phyloP scores from a whole-genome alignment of 2,888 invertebrate genomes.

The Microchrysa polita region DNA sequence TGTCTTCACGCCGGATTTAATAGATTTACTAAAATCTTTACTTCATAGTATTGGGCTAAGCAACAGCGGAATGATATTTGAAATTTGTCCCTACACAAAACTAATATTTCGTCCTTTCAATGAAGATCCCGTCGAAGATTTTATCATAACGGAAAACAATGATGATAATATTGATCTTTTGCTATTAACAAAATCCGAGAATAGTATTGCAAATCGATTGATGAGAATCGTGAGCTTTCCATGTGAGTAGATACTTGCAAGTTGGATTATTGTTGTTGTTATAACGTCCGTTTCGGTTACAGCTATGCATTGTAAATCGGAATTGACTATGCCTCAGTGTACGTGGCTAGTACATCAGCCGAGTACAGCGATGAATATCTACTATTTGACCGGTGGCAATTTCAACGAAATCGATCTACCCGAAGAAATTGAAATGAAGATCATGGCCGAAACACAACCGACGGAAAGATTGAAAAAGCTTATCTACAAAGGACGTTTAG shows the following conservation, averaged over 20 bases:
- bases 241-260: conserved; percentile 54
- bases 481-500: conserved; percentile 61
- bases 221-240: conserved; percentile 63
- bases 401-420: conserved; percentile 53
- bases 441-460: conserved; percentile 63
- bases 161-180: conserved; percentile 60
- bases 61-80: conserved; percentile 58
- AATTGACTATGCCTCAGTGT: conserved; percentile 57
- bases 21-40: conserved; percentile 2
- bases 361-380: conserved; percentile 61
- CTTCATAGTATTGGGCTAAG: conserved; percentile 57
- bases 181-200: conserved; percentile 56
- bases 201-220: conserved; percentile 50
- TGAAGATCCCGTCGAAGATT: conserved; percentile 57
- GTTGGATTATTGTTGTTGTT: not conserved
- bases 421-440: conserved; percentile 60
- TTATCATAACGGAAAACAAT: conserved; percentile 60
- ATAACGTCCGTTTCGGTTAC: not conserved
- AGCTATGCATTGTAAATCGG: conserved; percentile 60
- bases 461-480: conserved; percentile 62
- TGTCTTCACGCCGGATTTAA: not conserved
- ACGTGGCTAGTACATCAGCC: conserved; percentile 62
- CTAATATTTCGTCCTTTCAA: conserved; percentile 51
- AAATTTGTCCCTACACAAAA: conserved; percentile 60
- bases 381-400: conserved; percentile 58